Conservation (phyloP, 2,113 vertebrate species). For the Prochilodus magdalenae region DNA sequence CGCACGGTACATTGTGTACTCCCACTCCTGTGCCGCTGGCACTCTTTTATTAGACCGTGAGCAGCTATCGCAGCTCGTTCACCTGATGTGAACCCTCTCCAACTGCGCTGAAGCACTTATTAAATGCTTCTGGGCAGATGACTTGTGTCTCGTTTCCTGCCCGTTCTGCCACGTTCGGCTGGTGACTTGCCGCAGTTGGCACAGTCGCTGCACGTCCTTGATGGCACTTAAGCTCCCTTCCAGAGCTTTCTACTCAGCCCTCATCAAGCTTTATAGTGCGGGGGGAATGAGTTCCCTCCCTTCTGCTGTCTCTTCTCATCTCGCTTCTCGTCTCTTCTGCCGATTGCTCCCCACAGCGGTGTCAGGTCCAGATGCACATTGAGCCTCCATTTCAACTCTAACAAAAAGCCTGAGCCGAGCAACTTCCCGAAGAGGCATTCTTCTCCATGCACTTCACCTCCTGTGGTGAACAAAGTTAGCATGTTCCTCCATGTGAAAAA, state of each 20-base stretch:
- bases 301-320: constrained; percentile 16
- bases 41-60: constrained; percentile 6
- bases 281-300: constrained; percentile 29
- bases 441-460: background rate
- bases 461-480: constrained; percentile 1
- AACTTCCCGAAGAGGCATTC: background rate
- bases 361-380: constrained; percentile 9
- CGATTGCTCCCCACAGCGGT: constrained; percentile 5
- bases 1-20: constrained; percentile 12
- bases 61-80: constrained; percentile 41
- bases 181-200: constrained; percentile 39
- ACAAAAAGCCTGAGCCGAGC: background rate
- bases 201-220: constrained; percentile 23
- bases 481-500: background rate
- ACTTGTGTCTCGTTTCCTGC: constrained; percentile 41
- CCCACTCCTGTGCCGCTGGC: constrained; percentile 5
- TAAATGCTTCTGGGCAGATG: constrained; percentile 43
- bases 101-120: constrained; percentile 43
- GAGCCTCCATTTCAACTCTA: background rate
- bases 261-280: constrained; percentile 46
- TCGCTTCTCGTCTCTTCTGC: constrained; percentile 5
- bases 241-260: constrained; percentile 40
- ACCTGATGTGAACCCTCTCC: constrained; percentile 38
- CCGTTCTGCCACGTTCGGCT: constrained; percentile 23
- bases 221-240: constrained; percentile 40